Evolutionary conservation across 2,113 vertebrate genomes (phyloP).

Genomic region (Ciconia maguari): DNA sequence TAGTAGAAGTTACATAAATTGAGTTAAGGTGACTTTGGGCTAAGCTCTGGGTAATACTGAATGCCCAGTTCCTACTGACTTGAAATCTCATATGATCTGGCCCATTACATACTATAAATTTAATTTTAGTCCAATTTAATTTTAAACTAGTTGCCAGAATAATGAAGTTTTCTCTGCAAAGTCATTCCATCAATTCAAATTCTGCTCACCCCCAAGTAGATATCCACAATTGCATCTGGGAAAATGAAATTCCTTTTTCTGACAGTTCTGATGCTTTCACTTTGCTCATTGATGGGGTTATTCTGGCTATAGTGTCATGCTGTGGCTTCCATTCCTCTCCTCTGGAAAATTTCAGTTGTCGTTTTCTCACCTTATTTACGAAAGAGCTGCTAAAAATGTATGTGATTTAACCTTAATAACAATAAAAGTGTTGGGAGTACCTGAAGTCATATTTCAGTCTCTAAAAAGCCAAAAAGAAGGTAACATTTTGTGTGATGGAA

Average conservation of each 20-base stretch:
- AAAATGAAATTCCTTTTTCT: neutral
- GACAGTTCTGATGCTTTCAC: neutral
- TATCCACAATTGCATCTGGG: neutral
- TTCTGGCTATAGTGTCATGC: neutral
- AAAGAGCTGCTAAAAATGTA: neutral
- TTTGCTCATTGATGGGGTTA: neutral
- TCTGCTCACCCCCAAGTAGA: neutral
- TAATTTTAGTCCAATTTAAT: neutral
- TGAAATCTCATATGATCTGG: neutral
- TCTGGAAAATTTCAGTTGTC: neutral
- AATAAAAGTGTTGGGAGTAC: neutral
- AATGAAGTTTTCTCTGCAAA: slow-evolving; percentile 1
- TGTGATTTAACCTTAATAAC: neutral
- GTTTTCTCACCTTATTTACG: neutral
- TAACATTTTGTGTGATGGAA: neutral
- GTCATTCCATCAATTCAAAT: neutral
- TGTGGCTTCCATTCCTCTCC: neutral
- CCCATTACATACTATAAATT: neutral
- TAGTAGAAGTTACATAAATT: neutral
- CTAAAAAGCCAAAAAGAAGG: neutral
- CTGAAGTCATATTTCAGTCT: neutral
- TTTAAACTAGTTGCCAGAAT: neutral
- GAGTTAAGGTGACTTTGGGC: neutral
- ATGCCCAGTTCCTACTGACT: neutral
- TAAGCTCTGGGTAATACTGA: neutral